Evolutionary conservation across 1,140 invertebrate species (phyloP).

Genomic region (Neodiprion fabricii): DNA sequence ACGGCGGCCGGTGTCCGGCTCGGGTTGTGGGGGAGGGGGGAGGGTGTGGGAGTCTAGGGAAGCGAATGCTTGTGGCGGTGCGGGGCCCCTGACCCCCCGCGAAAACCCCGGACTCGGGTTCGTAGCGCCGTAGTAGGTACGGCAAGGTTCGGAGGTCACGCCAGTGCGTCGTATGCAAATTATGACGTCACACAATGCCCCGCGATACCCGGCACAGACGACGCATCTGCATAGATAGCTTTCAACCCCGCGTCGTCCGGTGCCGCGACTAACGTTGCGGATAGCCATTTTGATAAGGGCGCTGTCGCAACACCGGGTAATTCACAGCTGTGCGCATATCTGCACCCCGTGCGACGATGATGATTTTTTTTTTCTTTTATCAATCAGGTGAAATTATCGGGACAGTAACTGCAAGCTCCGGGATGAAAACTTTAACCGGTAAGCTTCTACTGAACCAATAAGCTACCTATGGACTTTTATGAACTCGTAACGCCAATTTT

Average conservation of each 20-base stretch:
- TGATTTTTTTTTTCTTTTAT: too few species aligned
- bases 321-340: background rate
- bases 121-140: conserved; percentile 11
- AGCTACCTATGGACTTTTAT: too few species aligned
- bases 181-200: conserved; percentile 59
- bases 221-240: conserved; percentile 36
- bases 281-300: background rate
- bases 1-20: conserved; percentile 51
- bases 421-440: too few species aligned
- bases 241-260: background rate
- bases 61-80: background rate
- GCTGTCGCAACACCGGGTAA: background rate
- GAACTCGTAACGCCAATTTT: too few species aligned
- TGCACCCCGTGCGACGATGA: too few species aligned
- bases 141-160: conserved; percentile 39
- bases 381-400: too few species aligned
- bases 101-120: background rate
- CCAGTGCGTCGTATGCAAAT: conserved; percentile 59
- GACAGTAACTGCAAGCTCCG: too few species aligned
- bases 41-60: conserved; percentile 7
- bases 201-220: conserved; percentile 49
- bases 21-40: conserved; percentile 19
- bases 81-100: conserved; percentile 15
- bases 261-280: background rate
- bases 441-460: too few species aligned